Evolutionary conservation across 2,888 invertebrate genomes (phyloP).

Genomic region (Orthonevra nobilis): DNA sequence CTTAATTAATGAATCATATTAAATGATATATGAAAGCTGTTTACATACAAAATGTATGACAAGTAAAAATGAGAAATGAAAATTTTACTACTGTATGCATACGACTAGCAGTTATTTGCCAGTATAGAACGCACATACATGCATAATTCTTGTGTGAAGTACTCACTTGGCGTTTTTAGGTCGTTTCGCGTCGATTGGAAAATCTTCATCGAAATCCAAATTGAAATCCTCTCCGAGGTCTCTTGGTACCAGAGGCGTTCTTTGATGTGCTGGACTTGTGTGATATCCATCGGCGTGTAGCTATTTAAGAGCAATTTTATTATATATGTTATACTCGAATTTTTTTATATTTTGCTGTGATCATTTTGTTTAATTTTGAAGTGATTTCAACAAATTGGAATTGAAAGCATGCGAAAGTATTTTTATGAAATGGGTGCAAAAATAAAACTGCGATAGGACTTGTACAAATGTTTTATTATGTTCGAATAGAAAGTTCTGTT

Average conservation of each 20-base stretch:
- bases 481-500: too few species aligned
- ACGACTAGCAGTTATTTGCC: constrained; percentile 11
- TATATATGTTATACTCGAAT: neutral
- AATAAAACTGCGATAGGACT: too few species aligned
- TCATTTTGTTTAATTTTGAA: neutral
- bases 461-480: too few species aligned
- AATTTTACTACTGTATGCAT: too few species aligned
- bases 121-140: constrained; percentile 54
- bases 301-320: constrained; percentile 79
- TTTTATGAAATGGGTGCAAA: too few species aligned
- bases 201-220: constrained; percentile 81
- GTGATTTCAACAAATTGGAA: constrained; percentile 77
- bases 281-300: constrained; percentile 94
- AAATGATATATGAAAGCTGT: constrained; percentile 51
- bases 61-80: constrained; percentile 42
- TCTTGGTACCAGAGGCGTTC: constrained; percentile 88
- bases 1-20: too few species aligned
- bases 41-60: constrained; percentile 51
- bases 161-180: constrained; percentile 97
- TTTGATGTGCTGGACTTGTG: constrained; percentile 88
- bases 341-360: neutral
- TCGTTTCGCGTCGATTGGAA: constrained; percentile 79
- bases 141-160: constrained; percentile 46
- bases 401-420: constrained; percentile 71
- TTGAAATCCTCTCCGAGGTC: constrained; percentile 86